phyloP scores from a whole-genome alignment of 2,797 vertebrate species.

The Pteropus rufus region DNA sequence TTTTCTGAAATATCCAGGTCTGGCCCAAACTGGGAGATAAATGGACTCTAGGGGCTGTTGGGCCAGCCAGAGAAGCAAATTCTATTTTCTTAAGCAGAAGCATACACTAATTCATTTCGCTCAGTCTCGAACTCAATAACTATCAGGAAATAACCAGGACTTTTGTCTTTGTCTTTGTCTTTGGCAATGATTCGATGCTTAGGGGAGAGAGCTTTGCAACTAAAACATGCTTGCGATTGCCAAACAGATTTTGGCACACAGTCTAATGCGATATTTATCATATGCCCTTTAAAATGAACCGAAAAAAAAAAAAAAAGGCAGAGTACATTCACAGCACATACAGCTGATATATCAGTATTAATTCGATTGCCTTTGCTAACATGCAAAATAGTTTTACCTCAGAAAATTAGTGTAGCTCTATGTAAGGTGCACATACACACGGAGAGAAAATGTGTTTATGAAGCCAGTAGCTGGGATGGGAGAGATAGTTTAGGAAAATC shows the following conservation, averaged over 20 bases:
- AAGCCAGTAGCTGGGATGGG: neutral
- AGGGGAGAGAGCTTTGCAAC: constrained; percentile 57
- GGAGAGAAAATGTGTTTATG: neutral
- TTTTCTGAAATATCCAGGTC: neutral
- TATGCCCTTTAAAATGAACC: constrained; percentile 54
- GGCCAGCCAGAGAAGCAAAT: neutral
- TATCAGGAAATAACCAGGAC: constrained; percentile 38
- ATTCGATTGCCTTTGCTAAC: constrained; percentile 55
- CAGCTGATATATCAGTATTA: constrained; percentile 34
- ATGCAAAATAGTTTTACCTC: constrained; percentile 38
- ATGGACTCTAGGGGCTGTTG: neutral
- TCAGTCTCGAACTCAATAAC: constrained; percentile 35
- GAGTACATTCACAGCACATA: neutral
- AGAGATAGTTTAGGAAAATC: neutral
- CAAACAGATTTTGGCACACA: constrained; percentile 62
- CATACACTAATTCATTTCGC: neutral
- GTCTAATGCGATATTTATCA: constrained; percentile 63
- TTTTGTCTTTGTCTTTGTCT: constrained; percentile 43
- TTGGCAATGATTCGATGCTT: constrained; percentile 55
- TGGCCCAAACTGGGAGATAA: neutral
- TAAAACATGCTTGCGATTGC: constrained; percentile 56
- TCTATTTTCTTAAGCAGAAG: constrained; percentile 47
- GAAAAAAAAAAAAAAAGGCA: constrained; percentile 43
- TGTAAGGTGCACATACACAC: neutral
- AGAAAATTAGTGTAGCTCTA: neutral